Evolutionary conservation across 2,797 vertebrate species (phyloP), one percentile per base, ranked within the genome.

Genomic region (Synaphobranchus kaupii): DNA sequence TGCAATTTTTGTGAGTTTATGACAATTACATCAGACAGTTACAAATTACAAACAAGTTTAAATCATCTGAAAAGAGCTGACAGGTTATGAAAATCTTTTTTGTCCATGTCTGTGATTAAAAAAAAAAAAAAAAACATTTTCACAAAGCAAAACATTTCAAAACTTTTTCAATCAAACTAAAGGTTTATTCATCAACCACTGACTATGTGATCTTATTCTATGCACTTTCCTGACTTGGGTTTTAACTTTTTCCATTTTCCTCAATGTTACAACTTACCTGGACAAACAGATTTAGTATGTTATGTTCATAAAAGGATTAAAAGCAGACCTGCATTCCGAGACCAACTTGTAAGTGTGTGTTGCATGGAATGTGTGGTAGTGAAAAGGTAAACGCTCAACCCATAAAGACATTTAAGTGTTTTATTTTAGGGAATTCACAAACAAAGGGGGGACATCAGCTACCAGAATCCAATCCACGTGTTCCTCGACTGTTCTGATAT

Each of bases 131-230:
- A n/a, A 76, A 76, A 34, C 1, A 10, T 82, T 48, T 82, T n/a
- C 80, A 82, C 80, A 82, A 52, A 82, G 47, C 2, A n/a, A 52
- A 82, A 50, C 22, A 52, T 48, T 82, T 78, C 31, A n/a, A 6
- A 44, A 17, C 31, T 78, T 82, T 82, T 82, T 52, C 44, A 82
- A 8, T 50, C 80, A 82, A 82, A 82, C 48, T 50, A 82, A 82
- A 82, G 10, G 80, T 82, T 82, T 82, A 20, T 82, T 82, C 73
- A 52, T 82, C 80, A 52, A 82, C 80, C 44, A 39, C 12, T 76
- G 73, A 76, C 31, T 44, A n/a, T 76, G 73, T 44, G 34, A 44
- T 13, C 73, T 76, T 76, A 44, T 76, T 76, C 68, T 31, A 12
- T 66, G 63, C n/a, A 66, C n/a, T 66, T 66, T 25, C 8, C 63